Evolutionary conservation across 2,113 vertebrate genomes (phyloP).

Genomic region (Megaceryle torquata): DNA sequence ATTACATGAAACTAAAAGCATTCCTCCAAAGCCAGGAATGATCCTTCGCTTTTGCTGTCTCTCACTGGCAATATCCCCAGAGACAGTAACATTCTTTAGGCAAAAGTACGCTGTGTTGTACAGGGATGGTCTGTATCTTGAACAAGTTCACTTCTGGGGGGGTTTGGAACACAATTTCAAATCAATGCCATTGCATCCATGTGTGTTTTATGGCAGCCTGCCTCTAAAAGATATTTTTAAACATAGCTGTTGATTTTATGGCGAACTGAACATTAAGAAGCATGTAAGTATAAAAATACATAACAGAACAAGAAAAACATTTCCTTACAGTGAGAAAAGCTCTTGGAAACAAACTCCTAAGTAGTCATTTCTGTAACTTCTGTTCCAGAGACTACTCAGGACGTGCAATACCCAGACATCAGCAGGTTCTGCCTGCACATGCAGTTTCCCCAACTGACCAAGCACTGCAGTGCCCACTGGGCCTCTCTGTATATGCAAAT

Average conservation of each 20-base stretch:
- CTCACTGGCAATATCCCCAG: neutral
- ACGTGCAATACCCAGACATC: neutral
- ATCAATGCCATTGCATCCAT: neutral
- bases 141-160: neutral
- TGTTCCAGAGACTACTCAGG: neutral
- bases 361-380: neutral
- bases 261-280: neutral
- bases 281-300: neutral
- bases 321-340: neutral
- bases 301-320: neutral
- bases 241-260: slow-evolving; percentile 26
- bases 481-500: neutral
- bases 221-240: neutral
- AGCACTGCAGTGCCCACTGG: neutral
- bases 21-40: neutral
- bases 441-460: neutral
- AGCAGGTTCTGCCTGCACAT: neutral
- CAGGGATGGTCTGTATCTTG: neutral
- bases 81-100: neutral
- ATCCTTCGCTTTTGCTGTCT: neutral
- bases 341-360: neutral
- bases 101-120: neutral
- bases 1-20: neutral
- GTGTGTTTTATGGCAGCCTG: neutral
- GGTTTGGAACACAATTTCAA: slow-evolving; percentile 3